A percentile compares a stretch with the other conserved stretches of the same genome.
Conservation (phyloP, 2,888 invertebrate species). For the Leucoptera coffeella region DNA sequence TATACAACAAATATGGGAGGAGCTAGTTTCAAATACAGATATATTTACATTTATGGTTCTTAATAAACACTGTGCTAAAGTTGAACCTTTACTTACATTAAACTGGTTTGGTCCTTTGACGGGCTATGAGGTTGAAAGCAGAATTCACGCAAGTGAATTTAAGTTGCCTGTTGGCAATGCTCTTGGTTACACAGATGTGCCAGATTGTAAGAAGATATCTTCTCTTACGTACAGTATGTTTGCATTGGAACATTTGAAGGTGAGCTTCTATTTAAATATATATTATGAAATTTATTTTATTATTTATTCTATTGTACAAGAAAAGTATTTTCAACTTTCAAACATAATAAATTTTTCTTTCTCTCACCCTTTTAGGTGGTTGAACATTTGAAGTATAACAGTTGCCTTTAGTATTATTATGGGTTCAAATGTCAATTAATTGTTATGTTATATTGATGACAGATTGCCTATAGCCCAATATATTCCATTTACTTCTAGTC, state of each 20-base stretch:
- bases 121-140: constrained; percentile 48
- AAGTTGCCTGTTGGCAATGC: constrained; percentile 12
- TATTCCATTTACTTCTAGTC: too few relatives aligned
- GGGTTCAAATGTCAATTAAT: too few relatives aligned
- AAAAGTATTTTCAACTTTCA: too few relatives aligned
- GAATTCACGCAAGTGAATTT: constrained; percentile 24
- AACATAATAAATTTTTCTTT: too few relatives aligned
- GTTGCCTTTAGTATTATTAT: too few relatives aligned
- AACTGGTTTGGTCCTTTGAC: constrained; percentile 61
- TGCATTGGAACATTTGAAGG: constrained; percentile 59
- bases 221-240: constrained; percentile 56
- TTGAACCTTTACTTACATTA: constrained; percentile 58
- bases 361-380: too few relatives aligned
- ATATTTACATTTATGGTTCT: constrained; percentile 53
- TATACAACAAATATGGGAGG: constrained; percentile 56
- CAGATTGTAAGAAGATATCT: constrained; percentile 60
- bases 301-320: too few relatives aligned
- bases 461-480: too few relatives aligned
- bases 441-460: too few relatives aligned
- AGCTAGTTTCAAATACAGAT: constrained; percentile 54
- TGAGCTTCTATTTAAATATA: too few relatives aligned
- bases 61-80: constrained; percentile 60
- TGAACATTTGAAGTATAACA: too few relatives aligned
- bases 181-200: constrained; percentile 27
- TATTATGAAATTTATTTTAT: too few relatives aligned